Evolutionary conservation across 2,797 vertebrate species (phyloP).

Genomic region (Merluccius polli): DNA sequence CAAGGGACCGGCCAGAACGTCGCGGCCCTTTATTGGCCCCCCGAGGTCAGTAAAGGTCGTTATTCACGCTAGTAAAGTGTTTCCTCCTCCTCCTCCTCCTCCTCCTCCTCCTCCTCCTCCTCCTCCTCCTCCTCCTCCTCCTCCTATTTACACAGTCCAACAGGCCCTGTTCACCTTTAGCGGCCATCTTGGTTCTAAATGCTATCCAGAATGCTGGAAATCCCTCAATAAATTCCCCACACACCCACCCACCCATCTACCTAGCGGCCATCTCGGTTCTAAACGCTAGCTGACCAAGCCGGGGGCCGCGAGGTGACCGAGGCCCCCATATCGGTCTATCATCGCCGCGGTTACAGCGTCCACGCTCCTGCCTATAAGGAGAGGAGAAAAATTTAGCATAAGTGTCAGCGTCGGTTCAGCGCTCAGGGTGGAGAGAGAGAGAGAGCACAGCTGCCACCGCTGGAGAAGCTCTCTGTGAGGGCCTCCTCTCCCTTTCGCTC

Average conservation of each 20-base stretch:
- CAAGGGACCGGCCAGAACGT: too few species aligned
- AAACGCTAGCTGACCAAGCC: neutral
- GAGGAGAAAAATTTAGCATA: too few species aligned
- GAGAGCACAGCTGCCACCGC: conserved; percentile 11
- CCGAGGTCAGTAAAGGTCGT: conserved; percentile 49
- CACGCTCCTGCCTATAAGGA: conserved; percentile 29
- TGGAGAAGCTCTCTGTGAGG: conserved; percentile 60
- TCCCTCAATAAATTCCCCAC: too few species aligned
- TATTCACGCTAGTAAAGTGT: conserved; percentile 43
- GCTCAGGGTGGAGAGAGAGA: neutral
- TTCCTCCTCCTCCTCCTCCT: conserved; percentile 22
- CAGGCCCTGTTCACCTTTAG: neutral
- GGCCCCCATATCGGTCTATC: neutral
- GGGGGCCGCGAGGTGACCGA: neutral
- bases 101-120: too few species aligned
- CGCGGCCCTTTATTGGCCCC: too few species aligned
- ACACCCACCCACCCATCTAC: neutral
- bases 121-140: too few species aligned
- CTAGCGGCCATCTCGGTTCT: neutral
- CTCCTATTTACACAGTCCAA: too few species aligned
- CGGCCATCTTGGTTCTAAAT: neutral
- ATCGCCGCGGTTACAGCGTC: conserved; percentile 47
- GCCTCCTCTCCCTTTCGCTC: conserved; percentile 57
- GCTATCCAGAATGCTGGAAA: neutral
- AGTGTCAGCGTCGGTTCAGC: neutral